Conservation (phyloP, 30 jellyfish, hydroid and myxozoan species). For the Aurelia sp. region DNA sequence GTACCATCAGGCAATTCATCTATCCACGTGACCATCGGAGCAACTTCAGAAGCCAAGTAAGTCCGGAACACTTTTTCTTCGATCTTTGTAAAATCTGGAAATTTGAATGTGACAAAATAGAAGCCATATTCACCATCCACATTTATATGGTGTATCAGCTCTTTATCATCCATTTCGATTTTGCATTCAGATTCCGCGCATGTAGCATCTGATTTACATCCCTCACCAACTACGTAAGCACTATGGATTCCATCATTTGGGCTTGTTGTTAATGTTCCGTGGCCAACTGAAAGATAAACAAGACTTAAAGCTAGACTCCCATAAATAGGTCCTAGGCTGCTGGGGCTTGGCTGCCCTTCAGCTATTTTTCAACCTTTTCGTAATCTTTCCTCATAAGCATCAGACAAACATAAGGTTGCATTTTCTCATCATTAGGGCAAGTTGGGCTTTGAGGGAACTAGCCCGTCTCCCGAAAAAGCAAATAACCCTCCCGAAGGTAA, state of each 20-base stretch:
- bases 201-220: background rate
- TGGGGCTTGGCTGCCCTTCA: no score
- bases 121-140: background rate
- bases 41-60: constrained; percentile 4
- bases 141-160: background rate
- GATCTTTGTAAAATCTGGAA: constrained; percentile 16
- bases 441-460: no score
- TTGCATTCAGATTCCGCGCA: background rate
- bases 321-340: no score
- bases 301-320: no score
- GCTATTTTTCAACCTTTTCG: no score
- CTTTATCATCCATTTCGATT: constrained; percentile 21
- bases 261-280: background rate
- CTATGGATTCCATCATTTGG: constrained; percentile 27
- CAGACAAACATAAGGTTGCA: no score
- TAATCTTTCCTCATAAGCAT: no score
- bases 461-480: no score
- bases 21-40: constrained; percentile 14
- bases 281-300: no score
- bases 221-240: constrained; percentile 57
- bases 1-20: constrained; percentile 37
- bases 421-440: no score
- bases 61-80: constrained; percentile 17
- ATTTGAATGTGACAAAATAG: constrained; percentile 15
- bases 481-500: no score